Base-by-base conservation (phyloP, 2,797 vertebrate genomes). In the Sebastes diploproa region DNA sequence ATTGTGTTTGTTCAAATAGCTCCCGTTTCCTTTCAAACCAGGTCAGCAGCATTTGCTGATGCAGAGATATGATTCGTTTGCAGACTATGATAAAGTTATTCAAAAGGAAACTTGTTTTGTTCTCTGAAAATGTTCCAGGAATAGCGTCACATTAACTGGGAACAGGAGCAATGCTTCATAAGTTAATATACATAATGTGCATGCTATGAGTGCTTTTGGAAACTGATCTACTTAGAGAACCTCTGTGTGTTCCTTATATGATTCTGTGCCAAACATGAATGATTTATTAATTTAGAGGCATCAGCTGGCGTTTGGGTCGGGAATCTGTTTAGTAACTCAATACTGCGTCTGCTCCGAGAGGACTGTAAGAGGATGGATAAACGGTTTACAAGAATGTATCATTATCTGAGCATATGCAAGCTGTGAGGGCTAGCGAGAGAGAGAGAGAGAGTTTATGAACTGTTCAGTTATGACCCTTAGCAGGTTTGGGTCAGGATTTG, bases 221-320 rank as follows among this genome's bases (percentile, higher is more conserved):
- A 25, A 52, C 27, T 3, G 54, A 77, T 86, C 58, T 64, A n/a
- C 68, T 76, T 59, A 25, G 14, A 34, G 32, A 77, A 29, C 20
- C 1, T 9, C 34, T 52, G 25, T 61, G 59, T 61, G 23, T 38
- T 54, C 6, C 55, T 46, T 22, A 64, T 72, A 42, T 78, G 69
- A 69, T 42, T 70, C n/a, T 55, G 30, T 59, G 58, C 58, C 54
- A 29, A 9, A 7, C n/a, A 60, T 72, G 58, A 72, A 80, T 76
- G 55, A 81, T 85, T 78, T 36, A 84, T 82, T 64, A 0, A 80
- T 78, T 73, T 70, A 30, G 83, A 83, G 60, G 50, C 73, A 86
- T 80, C 76, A 82, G 75, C 61, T 82, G 77, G 60, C 7, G 5
- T 70, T 72, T 54, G 32, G 38, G 23, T 65, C 30, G 38, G 42